Evolutionary conservation across 2,113 vertebrate genomes (phyloP).

Genomic region (Willisornis vidua): DNA sequence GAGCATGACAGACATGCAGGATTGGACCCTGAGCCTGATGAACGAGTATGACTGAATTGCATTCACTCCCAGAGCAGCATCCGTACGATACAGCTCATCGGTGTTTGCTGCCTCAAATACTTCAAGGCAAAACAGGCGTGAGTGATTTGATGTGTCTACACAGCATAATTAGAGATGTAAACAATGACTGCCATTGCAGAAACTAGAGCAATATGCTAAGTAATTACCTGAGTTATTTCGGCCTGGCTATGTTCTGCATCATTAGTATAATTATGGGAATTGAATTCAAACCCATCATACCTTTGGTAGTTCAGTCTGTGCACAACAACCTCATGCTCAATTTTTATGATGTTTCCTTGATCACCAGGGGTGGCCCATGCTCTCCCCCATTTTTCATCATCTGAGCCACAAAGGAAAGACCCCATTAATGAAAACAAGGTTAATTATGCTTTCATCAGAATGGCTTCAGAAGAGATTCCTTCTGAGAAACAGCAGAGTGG

Average conservation of each 20-base stretch:
- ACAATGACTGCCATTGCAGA: slow-evolving; percentile 19
- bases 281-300: slow-evolving; percentile 15
- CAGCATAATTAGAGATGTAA: slow-evolving; percentile 21
- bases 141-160: slow-evolving; percentile 28
- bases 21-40: background rate
- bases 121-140: slow-evolving; percentile 57
- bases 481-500: background rate
- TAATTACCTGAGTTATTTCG: slow-evolving; percentile 62
- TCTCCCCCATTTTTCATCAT: background rate
- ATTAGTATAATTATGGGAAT: slow-evolving; percentile 25
- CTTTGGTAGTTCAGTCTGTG: slow-evolving; percentile 7
- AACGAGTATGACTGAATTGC: background rate
- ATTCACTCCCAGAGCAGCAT: background rate
- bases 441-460: slow-evolving; percentile 31
- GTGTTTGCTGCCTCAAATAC: slow-evolving; percentile 7
- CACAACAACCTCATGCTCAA: background rate
- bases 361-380: background rate
- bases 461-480: slow-evolving; percentile 12
- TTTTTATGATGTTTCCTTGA: background rate
- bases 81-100: background rate
- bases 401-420: background rate
- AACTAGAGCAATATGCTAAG: slow-evolving; percentile 46
- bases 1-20: background rate
- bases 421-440: slow-evolving; percentile 13
- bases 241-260: slow-evolving; percentile 17